phyloP scores from a whole-genome alignment of 2,113 vertebrate species.

The Dunckerocampus dactyliophorus region DNA sequence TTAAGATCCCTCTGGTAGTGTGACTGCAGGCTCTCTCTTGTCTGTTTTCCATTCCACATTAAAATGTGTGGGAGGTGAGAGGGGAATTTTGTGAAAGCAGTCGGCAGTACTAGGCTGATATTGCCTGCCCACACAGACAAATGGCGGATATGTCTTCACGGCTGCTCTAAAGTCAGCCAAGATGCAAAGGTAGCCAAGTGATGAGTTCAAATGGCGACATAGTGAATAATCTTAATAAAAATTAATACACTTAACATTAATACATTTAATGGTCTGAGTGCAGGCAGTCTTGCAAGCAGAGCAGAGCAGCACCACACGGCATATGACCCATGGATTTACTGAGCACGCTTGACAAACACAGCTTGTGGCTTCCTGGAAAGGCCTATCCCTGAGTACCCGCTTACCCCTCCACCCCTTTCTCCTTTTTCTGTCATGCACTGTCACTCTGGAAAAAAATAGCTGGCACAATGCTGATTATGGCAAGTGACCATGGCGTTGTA shows the following conservation, averaged over 20 bases:
- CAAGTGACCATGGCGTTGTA: slow-evolving; percentile 38
- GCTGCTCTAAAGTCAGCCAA: slow-evolving; percentile 30
- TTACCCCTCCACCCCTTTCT: neutral
- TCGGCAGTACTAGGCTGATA: slow-evolving; percentile 7
- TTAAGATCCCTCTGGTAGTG: neutral
- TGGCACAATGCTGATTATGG: slow-evolving; percentile 41
- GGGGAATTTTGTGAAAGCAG: slow-evolving; percentile 8
- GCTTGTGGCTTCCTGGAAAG: slow-evolving; percentile 53
- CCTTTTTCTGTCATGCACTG: slow-evolving; percentile 48
- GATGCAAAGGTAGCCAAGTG: slow-evolving; percentile 8
- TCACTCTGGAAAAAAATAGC: slow-evolving; percentile 55
- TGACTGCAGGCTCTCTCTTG: neutral
- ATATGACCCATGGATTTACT: slow-evolving; percentile 51
- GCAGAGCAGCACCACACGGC: neutral
- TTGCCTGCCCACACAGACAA: slow-evolving; percentile 19
- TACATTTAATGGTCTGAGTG: slow-evolving; percentile 24
- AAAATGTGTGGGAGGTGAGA: neutral
- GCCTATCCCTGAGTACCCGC: slow-evolving; percentile 8
- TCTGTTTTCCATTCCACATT: slow-evolving; percentile 4
- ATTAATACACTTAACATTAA: no score
- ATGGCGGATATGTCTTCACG: slow-evolving; percentile 35
- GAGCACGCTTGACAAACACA: slow-evolving; percentile 44
- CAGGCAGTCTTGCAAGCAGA: neutral
- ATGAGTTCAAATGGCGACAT: neutral
- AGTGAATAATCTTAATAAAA: neutral